Base-by-base conservation (phyloP, 2,888 invertebrate genomes). In the Oscheius sp. region DNA sequence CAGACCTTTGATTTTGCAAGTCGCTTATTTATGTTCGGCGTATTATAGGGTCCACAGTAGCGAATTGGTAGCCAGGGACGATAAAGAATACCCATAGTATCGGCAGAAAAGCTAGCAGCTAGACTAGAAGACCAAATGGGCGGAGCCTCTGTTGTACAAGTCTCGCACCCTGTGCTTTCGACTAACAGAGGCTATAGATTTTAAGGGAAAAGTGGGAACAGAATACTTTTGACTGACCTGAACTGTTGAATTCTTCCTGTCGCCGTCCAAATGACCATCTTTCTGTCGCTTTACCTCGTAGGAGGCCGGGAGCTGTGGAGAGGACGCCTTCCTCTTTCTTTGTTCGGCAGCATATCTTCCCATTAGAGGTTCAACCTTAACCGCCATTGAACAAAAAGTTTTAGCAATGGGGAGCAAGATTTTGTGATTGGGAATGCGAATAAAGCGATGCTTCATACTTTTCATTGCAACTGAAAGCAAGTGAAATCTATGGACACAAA, bases 261-360 rank as follows among this genome's bases (percentile, higher is more conserved):
- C 37, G 35, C 10, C 29, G 57, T 10, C n/a, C 10, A 21, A 10
- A 42, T 5, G 42, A 3, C 4, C 53, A 21, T 53, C 53, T 11
- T 53, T 53, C 10, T 53, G 42, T 42, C 42, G 42, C 48, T 63
- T 63, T 48, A 63, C 63, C 11, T 48, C 63, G 48, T 48, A 48
- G 29, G 47, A n/a, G 2, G 63, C n/a, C 5, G 9, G 29, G 21
- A 63, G 29, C 7, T 63, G 48, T 10, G 29, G 48, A 11, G 60
- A 60, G 13, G 60, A 60, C 11, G 63, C 63, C 32, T 63, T 63
- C 48, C 63, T 63, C 48, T 63, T 63, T 29, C 63, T 47, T 2
- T 47, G n/a, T 10, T 29, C 32, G 21, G 63, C 29, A 21, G 47
- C 63, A 63, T 63, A 63, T 48, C 63, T 48, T 63, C 63, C 63